phyloP scores from a whole-genome alignment of 2,113 vertebrate species.

The Lichenostomus cassidix region DNA sequence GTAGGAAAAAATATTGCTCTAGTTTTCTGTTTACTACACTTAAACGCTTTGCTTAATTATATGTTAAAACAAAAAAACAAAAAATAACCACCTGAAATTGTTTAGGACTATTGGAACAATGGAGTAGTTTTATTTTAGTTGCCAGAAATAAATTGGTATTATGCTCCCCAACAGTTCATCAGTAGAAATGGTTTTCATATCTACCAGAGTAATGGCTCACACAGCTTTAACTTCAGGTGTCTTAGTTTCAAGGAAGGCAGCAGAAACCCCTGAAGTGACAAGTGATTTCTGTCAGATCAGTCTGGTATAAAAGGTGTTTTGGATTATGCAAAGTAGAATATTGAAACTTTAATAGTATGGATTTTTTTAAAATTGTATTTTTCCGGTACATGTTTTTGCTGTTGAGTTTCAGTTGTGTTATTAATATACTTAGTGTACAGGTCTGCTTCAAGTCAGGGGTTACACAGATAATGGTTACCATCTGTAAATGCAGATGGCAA shows the following conservation, averaged over 20 bases:
- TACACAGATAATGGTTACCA: background rate
- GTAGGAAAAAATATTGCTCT: background rate
- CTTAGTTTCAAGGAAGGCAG: background rate
- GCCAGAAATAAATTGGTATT: background rate
- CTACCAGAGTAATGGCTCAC: background rate
- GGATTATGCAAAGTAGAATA: background rate
- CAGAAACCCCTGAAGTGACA: background rate
- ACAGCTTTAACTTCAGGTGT: background rate
- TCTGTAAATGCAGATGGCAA: conserved; percentile 11
- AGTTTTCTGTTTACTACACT: background rate
- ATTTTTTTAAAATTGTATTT: background rate
- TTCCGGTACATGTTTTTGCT: background rate
- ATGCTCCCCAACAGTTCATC: background rate
- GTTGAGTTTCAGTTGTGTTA: background rate
- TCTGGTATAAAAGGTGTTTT: background rate
- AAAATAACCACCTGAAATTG: background rate
- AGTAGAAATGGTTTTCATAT: background rate
- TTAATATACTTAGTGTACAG: background rate
- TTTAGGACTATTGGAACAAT: background rate
- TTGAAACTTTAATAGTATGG: background rate
- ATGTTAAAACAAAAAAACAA: background rate
- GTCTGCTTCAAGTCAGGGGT: background rate
- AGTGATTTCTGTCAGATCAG: background rate
- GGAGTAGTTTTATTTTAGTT: background rate
- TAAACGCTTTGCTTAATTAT: background rate